Evolutionary conservation across 2,888 invertebrate species (phyloP).

Genomic region (Ornithoptera alexandrae): DNA sequence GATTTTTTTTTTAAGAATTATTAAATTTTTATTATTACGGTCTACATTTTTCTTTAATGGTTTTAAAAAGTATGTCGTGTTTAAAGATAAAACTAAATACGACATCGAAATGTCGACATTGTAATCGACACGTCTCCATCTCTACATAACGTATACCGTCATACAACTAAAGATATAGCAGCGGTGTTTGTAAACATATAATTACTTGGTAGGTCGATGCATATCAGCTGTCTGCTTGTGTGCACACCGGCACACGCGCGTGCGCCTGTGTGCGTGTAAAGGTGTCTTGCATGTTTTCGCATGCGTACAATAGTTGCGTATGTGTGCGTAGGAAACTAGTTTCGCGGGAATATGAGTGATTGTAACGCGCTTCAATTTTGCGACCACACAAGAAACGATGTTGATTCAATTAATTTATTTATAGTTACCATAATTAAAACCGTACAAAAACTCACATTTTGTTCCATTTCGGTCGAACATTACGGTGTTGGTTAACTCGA

Average conservation of each 20-base stretch:
- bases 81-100: background rate
- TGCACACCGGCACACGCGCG: slow-evolving; percentile 36
- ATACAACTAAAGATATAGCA: slow-evolving; percentile 48
- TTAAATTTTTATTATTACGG: too few relatives aligned
- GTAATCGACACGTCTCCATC: slow-evolving; percentile 43
- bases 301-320: slow-evolving; percentile 30
- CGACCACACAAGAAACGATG: slow-evolving; percentile 55
- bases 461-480: background rate
- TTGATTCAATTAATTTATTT: slow-evolving; percentile 57
- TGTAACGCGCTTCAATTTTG: slow-evolving; percentile 44
- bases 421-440: slow-evolving; percentile 34
- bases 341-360: slow-evolving; percentile 65
- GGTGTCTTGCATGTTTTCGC: slow-evolving; percentile 18
- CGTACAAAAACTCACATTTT: background rate
- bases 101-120: slow-evolving; percentile 36
- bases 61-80: background rate
- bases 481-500: background rate
- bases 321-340: slow-evolving; percentile 59
- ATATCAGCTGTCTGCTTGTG: slow-evolving; percentile 59
- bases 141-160: slow-evolving; percentile 47
- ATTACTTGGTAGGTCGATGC: slow-evolving; percentile 78
- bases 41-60: too few relatives aligned
- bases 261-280: slow-evolving; percentile 35
- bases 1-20: too few relatives aligned
- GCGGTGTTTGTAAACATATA: slow-evolving; percentile 77